Percentiles rank a stretch among this genome's conserved stretches.
These are phyloP conservation scores for Dermatophagoides farinae DNA, from an alignment of 1,140 invertebrate genomes.

Conservation along the genomic window DNA sequence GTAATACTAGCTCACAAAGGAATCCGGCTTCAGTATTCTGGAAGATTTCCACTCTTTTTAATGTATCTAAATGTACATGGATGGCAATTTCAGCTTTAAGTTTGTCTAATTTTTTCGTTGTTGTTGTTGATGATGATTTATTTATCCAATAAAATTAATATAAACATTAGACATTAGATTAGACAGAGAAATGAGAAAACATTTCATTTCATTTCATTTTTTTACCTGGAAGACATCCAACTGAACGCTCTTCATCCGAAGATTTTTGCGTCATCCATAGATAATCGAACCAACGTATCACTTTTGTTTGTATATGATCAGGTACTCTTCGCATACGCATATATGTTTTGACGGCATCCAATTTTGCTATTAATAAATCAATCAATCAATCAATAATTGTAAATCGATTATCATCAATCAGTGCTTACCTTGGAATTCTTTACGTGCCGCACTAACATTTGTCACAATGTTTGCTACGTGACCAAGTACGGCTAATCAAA, in stretches of 20 bases:
- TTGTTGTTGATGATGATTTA: slow-evolving; percentile 1
- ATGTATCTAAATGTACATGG: slow-evolving; percentile 90
- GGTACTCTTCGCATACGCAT: slow-evolving; percentile 90
- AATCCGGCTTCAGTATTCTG: slow-evolving; percentile 97
- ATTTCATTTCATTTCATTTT: slow-evolving; percentile 7
- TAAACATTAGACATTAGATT: neutral
- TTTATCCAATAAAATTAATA: slow-evolving; percentile 1
- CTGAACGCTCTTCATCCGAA: slow-evolving; percentile 85
- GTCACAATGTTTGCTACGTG: slow-evolving; percentile 90
- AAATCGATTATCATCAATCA: neutral
- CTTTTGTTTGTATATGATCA: slow-evolving; percentile 82
- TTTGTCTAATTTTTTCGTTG: slow-evolving; percentile 69
- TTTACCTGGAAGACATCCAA: slow-evolving; percentile 63
- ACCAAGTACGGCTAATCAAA: slow-evolving; percentile 41
- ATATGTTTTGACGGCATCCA: slow-evolving; percentile 94
- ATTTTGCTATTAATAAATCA: slow-evolving; percentile 47
- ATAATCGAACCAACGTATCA: slow-evolving; percentile 98
- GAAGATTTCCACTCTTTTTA: slow-evolving; percentile 95
- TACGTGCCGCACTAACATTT: slow-evolving; percentile 72
- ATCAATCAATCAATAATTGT: neutral
- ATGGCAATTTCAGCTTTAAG: slow-evolving; percentile 96
- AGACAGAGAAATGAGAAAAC: neutral
- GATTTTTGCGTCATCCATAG: slow-evolving; percentile 96
- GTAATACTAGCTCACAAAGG: slow-evolving; percentile 82
- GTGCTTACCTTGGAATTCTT: slow-evolving; percentile 73